Evolutionary conservation across 1,140 invertebrate species (phyloP).

Genomic region (Drosophila erecta): DNA sequence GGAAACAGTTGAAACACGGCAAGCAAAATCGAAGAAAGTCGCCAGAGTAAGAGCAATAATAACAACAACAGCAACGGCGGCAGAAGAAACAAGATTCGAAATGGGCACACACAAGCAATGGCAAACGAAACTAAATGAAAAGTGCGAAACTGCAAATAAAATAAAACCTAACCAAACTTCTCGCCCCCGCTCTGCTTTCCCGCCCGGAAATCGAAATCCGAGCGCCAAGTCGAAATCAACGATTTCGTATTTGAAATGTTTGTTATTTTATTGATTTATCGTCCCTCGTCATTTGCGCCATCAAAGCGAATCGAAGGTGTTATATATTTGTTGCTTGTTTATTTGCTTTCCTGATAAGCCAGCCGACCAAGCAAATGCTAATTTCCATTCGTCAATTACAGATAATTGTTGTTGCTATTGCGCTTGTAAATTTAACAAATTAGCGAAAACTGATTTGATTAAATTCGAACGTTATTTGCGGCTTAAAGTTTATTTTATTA

Average conservation of each 20-base stretch:
- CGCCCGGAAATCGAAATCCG: slow-evolving; percentile 44
- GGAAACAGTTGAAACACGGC: slow-evolving; percentile 43
- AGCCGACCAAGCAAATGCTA: slow-evolving; percentile 53
- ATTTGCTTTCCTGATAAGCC: slow-evolving; percentile 78
- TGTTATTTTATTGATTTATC: slow-evolving; percentile 78
- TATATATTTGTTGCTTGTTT: slow-evolving; percentile 80
- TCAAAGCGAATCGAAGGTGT: slow-evolving; percentile 61
- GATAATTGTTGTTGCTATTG: slow-evolving; percentile 42
- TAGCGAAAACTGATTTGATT: slow-evolving; percentile 81
- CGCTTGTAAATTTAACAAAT: slow-evolving; percentile 81
- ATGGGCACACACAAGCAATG: slow-evolving; percentile 71
- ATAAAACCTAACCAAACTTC: slow-evolving; percentile 76
- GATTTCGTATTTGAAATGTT: slow-evolving; percentile 60
- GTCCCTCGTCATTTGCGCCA: slow-evolving; percentile 47
- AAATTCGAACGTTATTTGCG: slow-evolving; percentile 64
- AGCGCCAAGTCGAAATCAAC: slow-evolving; percentile 52
- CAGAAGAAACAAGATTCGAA: slow-evolving; percentile 71
- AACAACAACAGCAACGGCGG: slow-evolving; percentile 34
- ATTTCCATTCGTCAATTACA: slow-evolving; percentile 65
- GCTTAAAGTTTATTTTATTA: slow-evolving; percentile 58
- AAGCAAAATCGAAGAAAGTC: slow-evolving; percentile 77
- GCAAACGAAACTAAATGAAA: slow-evolving; percentile 76
- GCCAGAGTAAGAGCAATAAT: slow-evolving; percentile 58
- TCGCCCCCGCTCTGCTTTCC: slow-evolving; percentile 9
- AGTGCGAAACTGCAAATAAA: slow-evolving; percentile 51